Evolutionary conservation across 1,140 invertebrate species (phyloP).

Genomic region (Eriocheir sinensis): DNA sequence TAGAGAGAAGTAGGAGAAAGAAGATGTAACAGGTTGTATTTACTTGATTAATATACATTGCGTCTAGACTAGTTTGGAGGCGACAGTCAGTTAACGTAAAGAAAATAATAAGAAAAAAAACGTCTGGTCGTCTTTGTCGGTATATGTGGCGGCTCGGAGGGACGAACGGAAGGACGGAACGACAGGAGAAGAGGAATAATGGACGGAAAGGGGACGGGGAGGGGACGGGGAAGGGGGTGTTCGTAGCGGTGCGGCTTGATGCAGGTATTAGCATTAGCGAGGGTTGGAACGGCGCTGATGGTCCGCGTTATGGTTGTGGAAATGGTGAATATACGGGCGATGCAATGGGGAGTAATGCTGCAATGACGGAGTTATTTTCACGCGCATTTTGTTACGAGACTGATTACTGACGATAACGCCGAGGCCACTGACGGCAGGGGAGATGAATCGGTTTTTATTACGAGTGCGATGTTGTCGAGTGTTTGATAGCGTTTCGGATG

Average conservation of each 20-base stretch:
- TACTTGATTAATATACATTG: too few relatives aligned
- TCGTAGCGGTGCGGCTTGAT: background rate
- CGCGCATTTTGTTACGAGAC: background rate
- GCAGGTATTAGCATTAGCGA: constrained; percentile 14
- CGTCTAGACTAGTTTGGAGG: too few relatives aligned
- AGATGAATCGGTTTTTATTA: background rate
- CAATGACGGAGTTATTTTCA: background rate
- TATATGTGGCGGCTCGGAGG: too few relatives aligned
- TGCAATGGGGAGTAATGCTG: background rate
- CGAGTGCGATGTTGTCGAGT: background rate
- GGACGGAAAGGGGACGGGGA: too few relatives aligned
- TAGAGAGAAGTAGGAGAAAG: too few relatives aligned
- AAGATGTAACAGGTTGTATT: too few relatives aligned
- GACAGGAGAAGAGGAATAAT: too few relatives aligned
- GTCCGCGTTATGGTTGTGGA: background rate
- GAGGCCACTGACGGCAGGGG: background rate
- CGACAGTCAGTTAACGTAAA: too few relatives aligned
- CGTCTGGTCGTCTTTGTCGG: too few relatives aligned
- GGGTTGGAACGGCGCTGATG: background rate
- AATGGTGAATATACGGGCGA: background rate
- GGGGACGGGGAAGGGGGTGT: too few relatives aligned
- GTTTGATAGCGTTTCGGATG: background rate
- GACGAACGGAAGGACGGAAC: too few relatives aligned
- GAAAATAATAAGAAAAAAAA: too few relatives aligned
- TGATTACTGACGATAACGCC: background rate